phyloP scores from a whole-genome alignment of 2,888 invertebrate genomes.

The Drosophila anomalata region DNA sequence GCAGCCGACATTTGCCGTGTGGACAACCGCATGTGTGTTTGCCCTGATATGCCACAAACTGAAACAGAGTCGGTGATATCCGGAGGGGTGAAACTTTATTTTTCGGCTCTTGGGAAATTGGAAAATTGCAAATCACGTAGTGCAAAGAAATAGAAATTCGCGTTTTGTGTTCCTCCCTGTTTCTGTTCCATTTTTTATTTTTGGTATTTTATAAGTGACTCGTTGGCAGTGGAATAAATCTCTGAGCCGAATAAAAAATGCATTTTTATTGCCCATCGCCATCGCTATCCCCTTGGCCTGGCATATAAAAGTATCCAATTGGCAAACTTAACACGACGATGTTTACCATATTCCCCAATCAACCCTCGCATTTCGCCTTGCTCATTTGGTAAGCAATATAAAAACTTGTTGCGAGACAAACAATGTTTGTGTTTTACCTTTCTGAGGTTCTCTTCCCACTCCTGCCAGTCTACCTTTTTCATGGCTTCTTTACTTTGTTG shows the following conservation, averaged over 20 bases:
- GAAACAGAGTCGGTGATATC: constrained; percentile 28
- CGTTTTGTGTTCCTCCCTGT: constrained; percentile 47
- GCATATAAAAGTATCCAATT: constrained; percentile 46
- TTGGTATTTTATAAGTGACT: constrained; percentile 8
- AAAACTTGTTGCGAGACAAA: constrained; percentile 63
- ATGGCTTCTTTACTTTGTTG: constrained; percentile 50
- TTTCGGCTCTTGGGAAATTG: constrained; percentile 65
- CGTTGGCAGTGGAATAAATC: constrained; percentile 53
- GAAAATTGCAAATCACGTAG: constrained; percentile 80
- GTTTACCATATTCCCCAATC: constrained; percentile 26
- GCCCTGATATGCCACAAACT: constrained; percentile 50
- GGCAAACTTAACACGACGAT: constrained; percentile 45
- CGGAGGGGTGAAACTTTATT: constrained; percentile 51
- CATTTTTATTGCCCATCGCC: constrained; percentile 57
- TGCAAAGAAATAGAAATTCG: constrained; percentile 67
- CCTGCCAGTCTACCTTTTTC: constrained; percentile 27
- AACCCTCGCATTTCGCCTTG: constrained; percentile 15
- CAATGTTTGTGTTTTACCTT: constrained; percentile 56
- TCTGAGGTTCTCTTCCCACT: constrained; percentile 4
- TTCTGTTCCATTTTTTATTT: constrained; percentile 2
- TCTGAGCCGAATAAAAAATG: constrained; percentile 51
- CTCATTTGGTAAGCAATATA: constrained; percentile 77
- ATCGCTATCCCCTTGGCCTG: constrained; percentile 23
- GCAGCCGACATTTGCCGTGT: constrained; percentile 38
- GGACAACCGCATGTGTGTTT: constrained; percentile 54